Percentiles rank a stretch among this genome's conserved stretches.
Conservation (phyloP, 1,140 invertebrate genomes). For the Drusus annulatus region DNA sequence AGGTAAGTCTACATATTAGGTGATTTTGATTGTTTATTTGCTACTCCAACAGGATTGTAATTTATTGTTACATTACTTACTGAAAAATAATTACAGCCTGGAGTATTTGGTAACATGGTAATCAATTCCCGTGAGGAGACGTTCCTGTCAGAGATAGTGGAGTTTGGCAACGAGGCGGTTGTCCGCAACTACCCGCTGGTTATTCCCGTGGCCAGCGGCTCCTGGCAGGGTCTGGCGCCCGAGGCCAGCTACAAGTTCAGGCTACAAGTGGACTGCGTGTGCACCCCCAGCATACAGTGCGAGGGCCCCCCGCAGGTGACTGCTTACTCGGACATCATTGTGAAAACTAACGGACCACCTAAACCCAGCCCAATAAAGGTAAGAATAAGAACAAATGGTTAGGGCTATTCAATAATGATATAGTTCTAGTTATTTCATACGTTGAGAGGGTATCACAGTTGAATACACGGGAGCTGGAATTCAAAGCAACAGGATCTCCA, state of each 20-base stretch:
- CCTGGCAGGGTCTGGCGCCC: conserved; percentile 43
- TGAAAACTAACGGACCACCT: conserved; percentile 50
- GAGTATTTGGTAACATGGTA: conserved; percentile 40
- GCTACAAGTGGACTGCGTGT: conserved; percentile 44
- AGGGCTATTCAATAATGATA: too few species aligned
- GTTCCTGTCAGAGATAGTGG: conserved; percentile 55
- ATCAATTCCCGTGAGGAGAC: conserved; percentile 55
- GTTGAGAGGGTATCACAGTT: too few species aligned
- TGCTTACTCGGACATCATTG: conserved; percentile 47
- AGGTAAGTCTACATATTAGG: too few species aligned
- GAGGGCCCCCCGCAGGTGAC: conserved; percentile 53
- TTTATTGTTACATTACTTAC: too few species aligned
- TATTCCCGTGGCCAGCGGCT: conserved; percentile 27
- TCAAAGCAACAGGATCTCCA: too few species aligned
- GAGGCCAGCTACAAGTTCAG: conserved; percentile 50
- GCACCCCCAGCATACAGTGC: conserved; percentile 49
- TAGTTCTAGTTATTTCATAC: too few species aligned
- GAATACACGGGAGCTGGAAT: too few species aligned
- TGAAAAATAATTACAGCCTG: conserved; percentile 39
- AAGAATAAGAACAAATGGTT: background rate
- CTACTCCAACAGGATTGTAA: too few species aligned
- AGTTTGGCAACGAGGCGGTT: conserved; percentile 51
- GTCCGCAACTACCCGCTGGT: conserved; percentile 47
- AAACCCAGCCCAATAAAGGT: conserved; percentile 42
- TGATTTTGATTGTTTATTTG: too few species aligned